A percentile compares a stretch with the other conserved stretches of the same genome.
These are phyloP conservation scores for Seira ritae DNA, from an alignment of 2,888 invertebrate species.

Conservation along the genomic window DNA sequence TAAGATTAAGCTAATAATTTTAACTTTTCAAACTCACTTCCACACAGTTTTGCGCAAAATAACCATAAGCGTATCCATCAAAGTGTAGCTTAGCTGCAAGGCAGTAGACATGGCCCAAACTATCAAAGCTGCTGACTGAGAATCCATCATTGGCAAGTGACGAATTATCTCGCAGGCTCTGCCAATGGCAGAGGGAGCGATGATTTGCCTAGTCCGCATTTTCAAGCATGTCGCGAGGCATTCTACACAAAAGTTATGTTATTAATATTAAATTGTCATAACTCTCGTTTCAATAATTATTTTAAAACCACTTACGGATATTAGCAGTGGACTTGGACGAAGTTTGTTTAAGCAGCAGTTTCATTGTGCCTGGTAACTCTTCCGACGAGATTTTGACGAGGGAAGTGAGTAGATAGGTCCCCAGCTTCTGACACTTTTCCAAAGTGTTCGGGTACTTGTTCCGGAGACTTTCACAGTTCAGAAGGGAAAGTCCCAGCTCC, in stretches of 20 bases:
- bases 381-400: constrained; percentile 54
- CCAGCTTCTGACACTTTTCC: constrained; percentile 58
- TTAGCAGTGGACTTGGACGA: constrained; percentile 52
- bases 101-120: constrained; percentile 67
- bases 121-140: constrained; percentile 62
- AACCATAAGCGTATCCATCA: constrained; percentile 66
- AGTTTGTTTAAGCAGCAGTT: constrained; percentile 62
- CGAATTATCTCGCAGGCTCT: constrained; percentile 67
- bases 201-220: constrained; percentile 52
- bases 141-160: constrained; percentile 67
- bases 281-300: constrained; percentile 5
- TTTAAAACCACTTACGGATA: constrained; percentile 61
- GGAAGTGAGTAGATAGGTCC: constrained; percentile 56
- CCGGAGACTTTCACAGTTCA: constrained; percentile 54
- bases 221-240: constrained; percentile 62
- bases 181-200: constrained; percentile 54
- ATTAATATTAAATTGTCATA: too few species aligned
- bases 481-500: constrained; percentile 64
- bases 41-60: constrained; percentile 69
- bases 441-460: constrained; percentile 34
- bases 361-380: constrained; percentile 59
- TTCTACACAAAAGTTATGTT: constrained; percentile 51
- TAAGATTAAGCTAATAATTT: neutral
- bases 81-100: constrained; percentile 64
- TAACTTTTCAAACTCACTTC: constrained; percentile 62